Percentiles rank a stretch among this genome's conserved stretches.
Evolutionary conservation across 2,888 invertebrate species (phyloP).

Genomic region (Frankliniella fusca): DNA sequence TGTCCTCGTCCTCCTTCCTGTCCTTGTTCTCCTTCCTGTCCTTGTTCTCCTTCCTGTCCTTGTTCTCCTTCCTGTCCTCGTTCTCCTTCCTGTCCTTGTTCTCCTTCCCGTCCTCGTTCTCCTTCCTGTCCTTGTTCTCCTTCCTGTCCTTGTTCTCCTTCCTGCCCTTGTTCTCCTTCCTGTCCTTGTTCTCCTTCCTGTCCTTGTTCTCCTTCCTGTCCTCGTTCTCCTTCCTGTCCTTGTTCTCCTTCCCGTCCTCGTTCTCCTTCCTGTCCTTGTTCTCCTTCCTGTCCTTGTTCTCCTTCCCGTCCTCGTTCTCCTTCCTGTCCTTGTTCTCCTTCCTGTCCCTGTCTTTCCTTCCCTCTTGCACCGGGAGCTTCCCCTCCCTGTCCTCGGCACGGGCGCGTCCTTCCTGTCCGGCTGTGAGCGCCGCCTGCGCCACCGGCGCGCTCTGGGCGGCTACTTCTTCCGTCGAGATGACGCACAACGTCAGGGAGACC

Average conservation of each 20-base stretch:
- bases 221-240: background rate
- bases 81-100: background rate
- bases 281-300: no score
- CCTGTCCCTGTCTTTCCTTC: background rate
- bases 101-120: background rate
- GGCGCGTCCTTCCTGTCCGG: background rate
- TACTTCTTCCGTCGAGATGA: background rate
- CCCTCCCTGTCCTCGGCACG: background rate
- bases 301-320: background rate
- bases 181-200: background rate
- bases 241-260: background rate
- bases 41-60: background rate
- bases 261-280: no score
- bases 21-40: background rate
- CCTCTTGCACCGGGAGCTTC: background rate
- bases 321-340: background rate
- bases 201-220: background rate
- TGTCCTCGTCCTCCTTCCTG: no score
- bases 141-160: background rate
- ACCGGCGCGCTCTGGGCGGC: background rate
- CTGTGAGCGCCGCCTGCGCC: background rate
- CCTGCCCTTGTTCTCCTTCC: background rate
- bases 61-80: no score
- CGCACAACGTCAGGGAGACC: conserved; percentile 12
- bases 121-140: background rate